Evolutionary conservation across 2,797 vertebrate genomes (phyloP).

Genomic region (Denticeps clupeoides): DNA sequence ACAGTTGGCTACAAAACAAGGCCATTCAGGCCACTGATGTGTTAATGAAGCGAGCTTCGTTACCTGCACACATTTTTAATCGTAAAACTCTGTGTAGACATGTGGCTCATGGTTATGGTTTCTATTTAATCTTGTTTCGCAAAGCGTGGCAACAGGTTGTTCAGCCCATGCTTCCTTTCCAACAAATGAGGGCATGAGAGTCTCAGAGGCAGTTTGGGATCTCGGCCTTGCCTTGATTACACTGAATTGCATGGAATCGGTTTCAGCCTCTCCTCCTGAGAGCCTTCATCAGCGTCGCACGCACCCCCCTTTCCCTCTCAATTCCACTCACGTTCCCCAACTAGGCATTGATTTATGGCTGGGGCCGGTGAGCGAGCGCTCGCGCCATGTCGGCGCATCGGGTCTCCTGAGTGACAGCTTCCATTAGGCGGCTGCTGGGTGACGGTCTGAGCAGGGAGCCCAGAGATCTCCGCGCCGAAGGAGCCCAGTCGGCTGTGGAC

Average conservation of each 20-base stretch:
- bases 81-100: no score
- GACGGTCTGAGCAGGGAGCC: conserved; percentile 4
- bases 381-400: not conserved
- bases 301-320: not conserved
- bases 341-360: not conserved
- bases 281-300: not conserved
- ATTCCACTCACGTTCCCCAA: not conserved
- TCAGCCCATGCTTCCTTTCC: no score
- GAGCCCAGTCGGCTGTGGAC: conserved; percentile 15
- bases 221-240: no score
- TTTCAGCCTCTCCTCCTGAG: not conserved
- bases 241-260: not conserved
- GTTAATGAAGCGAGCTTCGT: no score
- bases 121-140: no score
- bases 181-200: no score
- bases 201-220: no score
- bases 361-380: not conserved
- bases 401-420: conserved; percentile 15
- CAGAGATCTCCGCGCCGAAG: conserved; percentile 12
- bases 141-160: no score
- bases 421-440: conserved; percentile 13
- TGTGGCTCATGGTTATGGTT: no score
- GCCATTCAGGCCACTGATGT: no score
- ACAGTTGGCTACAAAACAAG: no score
- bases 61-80: no score